phyloP scores from a whole-genome alignment of 1,140 invertebrate species.

The Drosophila tani region DNA sequence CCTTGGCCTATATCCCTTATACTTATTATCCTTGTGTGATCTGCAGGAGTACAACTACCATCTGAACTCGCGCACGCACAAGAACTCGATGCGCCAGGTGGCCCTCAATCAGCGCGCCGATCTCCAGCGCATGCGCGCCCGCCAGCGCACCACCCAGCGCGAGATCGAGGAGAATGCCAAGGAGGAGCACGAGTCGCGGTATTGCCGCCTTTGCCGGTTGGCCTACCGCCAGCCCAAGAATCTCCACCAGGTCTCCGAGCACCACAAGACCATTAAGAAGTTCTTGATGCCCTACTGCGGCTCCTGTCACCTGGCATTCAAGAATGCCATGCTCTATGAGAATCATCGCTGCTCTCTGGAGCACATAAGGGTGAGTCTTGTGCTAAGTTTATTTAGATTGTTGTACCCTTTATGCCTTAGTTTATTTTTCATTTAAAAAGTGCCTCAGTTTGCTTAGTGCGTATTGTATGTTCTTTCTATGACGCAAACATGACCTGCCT shows the following conservation, averaged over 20 bases:
- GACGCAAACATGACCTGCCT: too few relatives aligned
- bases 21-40: constrained; percentile 8
- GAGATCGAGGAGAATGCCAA: constrained; percentile 89
- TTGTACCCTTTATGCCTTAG: too few relatives aligned
- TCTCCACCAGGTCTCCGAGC: constrained; percentile 90
- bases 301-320: constrained; percentile 88
- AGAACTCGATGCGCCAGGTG: constrained; percentile 89
- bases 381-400: not conserved
- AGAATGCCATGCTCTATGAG: constrained; percentile 92
- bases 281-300: constrained; percentile 92
- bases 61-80: constrained; percentile 89
- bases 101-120: constrained; percentile 90
- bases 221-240: constrained; percentile 91
- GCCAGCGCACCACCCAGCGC: constrained; percentile 90
- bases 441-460: too few relatives aligned
- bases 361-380: constrained; percentile 89
- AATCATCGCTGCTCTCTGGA: constrained; percentile 92
- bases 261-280: constrained; percentile 92
- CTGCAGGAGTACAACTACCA: constrained; percentile 89
- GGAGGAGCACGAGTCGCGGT: constrained; percentile 88
- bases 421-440: too few relatives aligned
- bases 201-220: constrained; percentile 92
- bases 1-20: not conserved
- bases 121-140: constrained; percentile 89
- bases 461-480: too few relatives aligned